Base-by-base conservation (phyloP, 2,888 invertebrate species). In the Ornithoptera alexandrae region DNA sequence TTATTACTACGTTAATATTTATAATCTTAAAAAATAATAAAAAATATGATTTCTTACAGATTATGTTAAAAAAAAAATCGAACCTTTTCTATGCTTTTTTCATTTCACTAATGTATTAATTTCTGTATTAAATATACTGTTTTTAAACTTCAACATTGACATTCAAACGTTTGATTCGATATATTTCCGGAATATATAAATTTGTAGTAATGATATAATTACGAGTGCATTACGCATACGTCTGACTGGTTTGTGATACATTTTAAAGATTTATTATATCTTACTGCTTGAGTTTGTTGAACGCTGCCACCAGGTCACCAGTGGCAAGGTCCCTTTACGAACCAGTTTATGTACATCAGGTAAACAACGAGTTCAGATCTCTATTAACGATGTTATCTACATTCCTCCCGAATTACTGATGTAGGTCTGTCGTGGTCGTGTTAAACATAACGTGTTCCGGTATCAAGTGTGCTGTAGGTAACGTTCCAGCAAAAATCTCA, bases 241-340 rank as follows among this genome's bases (percentile, higher is more conserved):
- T 56, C 20, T 50, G 64, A 56, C 59, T 30, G 50, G 60, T 68
- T 68, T 68, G n/a, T 60, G 56, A 22, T 53, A 56, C 7, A 39
- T 59, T 68, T 60, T 3, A 56, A 39, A 60, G 53, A 65, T 65
- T 58, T 65, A 65, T 24, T 39, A 39, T 18, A 36, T 65, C 30
- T 30, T 42, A 36, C 42, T 42, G 22, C 39, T 22, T 39, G 4
- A 39, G 57, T 50, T 63, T 68, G 64, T 60, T 68, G 53, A 68
- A 59, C 59, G n/a, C 18, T 46, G 46, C 36, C 56, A 61, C 59
- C 24, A 60, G 60, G 64, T 68, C 39, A 60, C 18, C 36, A 68
- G 60, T 39, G 2, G 24, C 68, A 68, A 68, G 68, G 64, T 64
- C 60, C 39, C 18, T n/a, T 36, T 39, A 53, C 24, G 2, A 65